phyloP scores from a whole-genome alignment of 2,797 vertebrate genomes.

The Tokudaia muenninki region DNA sequence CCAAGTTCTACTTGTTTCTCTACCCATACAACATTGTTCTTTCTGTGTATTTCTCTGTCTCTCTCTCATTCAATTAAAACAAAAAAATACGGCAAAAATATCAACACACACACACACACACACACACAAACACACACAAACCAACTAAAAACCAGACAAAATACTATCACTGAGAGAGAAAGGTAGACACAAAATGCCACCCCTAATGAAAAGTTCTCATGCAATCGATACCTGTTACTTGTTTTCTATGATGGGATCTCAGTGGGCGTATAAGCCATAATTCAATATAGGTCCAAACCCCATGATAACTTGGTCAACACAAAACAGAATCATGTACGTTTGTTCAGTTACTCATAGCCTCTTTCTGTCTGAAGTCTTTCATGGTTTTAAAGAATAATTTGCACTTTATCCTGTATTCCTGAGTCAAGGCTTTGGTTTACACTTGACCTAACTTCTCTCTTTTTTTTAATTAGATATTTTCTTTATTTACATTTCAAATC shows the following conservation, averaged over 20 bases:
- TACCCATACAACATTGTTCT: no score
- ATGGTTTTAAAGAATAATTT: background rate
- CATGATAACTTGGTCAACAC: no score
- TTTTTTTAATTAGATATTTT: background rate
- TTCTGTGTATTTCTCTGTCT: background rate
- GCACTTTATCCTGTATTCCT: background rate
- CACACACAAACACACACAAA: background rate
- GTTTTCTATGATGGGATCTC: background rate
- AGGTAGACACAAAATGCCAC: background rate
- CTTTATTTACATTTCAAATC: no score
- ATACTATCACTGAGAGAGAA: background rate
- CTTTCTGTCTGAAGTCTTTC: background rate
- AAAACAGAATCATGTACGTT: background rate
- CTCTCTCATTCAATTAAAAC: background rate
- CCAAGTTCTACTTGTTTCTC: background rate
- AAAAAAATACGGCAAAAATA: background rate
- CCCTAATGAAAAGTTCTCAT: background rate
- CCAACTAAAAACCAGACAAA: background rate
- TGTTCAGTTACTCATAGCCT: background rate
- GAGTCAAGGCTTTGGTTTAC: background rate
- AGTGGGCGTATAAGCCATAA: background rate
- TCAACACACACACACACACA: background rate
- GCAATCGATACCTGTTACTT: background rate
- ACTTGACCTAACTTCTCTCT: background rate
- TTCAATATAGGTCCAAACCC: background rate